Evolutionary conservation across 2,888 invertebrate species (phyloP).

Genomic region (Patella ulyssiponensis): DNA sequence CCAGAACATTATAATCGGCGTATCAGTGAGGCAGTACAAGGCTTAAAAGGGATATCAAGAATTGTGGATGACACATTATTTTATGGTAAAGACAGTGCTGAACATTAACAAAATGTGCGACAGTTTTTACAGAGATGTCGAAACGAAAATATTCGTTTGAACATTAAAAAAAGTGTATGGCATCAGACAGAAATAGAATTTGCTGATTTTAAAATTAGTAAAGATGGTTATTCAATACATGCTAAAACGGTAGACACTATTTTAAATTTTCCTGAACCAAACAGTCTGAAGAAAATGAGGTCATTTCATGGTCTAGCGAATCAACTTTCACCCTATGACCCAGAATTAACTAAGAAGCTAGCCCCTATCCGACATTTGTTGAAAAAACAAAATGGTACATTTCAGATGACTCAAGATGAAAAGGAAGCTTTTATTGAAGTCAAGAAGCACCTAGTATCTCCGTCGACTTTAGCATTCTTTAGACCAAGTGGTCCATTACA

Average conservation of each 20-base stretch:
- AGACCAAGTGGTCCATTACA: not conserved
- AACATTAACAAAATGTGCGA: not conserved
- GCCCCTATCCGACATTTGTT: no score
- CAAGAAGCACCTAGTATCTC: not conserved
- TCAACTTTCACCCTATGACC: not conserved
- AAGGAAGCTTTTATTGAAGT: not conserved
- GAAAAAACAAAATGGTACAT: not conserved
- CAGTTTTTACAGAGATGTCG: not conserved
- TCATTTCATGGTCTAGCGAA: not conserved
- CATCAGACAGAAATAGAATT: no score
- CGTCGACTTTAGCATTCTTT: not conserved
- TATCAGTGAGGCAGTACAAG: not conserved
- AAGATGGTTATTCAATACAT: conserved; percentile 1
- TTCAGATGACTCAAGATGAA: not conserved
- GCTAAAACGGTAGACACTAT: not conserved
- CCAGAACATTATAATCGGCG: not conserved
- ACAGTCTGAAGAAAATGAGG: not conserved
- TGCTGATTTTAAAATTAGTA: not conserved
- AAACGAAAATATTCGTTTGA: not conserved
- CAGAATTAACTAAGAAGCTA: not conserved
- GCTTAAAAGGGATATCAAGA: not conserved
- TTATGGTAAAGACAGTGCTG: not conserved
- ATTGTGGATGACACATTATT: not conserved
- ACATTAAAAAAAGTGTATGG: not conserved
- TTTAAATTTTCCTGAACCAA: not conserved